A percentile compares a stretch with the other conserved stretches of the same genome.
phyloP scores from a whole-genome alignment of 1,140 invertebrate genomes.

The Drosophila subpulchrella region DNA sequence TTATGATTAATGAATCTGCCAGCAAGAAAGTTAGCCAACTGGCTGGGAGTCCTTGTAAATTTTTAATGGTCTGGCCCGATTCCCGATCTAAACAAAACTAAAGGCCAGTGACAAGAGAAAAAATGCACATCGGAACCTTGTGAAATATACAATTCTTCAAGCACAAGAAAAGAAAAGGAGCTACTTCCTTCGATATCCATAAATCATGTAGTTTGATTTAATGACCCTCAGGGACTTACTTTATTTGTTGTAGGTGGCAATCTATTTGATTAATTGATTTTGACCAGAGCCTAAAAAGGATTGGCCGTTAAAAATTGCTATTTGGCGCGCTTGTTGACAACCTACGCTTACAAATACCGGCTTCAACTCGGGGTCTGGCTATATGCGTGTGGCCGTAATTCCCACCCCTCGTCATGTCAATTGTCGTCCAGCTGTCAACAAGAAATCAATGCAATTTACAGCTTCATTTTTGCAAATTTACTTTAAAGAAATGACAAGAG shows the following conservation, averaged over 20 bases:
- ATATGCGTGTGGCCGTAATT: constrained; percentile 52
- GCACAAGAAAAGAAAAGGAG: constrained; percentile 10
- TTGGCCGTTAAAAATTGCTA: constrained; percentile 69
- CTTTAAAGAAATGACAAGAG: constrained; percentile 47
- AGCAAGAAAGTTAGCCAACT: constrained; percentile 63
- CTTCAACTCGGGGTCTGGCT: not conserved
- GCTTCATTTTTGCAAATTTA: constrained; percentile 80
- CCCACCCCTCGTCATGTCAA: constrained; percentile 61
- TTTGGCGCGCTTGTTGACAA: constrained; percentile 76
- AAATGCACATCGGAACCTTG: constrained; percentile 16
- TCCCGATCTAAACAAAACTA: constrained; percentile 63
- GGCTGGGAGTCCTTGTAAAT: constrained; percentile 61
- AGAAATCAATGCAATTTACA: constrained; percentile 78
- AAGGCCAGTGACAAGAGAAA: constrained; percentile 60
- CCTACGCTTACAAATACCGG: constrained; percentile 25
- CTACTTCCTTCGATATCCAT: constrained; percentile 44
- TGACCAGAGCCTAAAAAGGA: constrained; percentile 53
- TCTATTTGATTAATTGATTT: constrained; percentile 64
- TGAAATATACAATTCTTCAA: constrained; percentile 46
- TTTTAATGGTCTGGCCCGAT: constrained; percentile 62
- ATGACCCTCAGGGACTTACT: constrained; percentile 50
- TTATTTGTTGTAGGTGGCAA: constrained; percentile 60
- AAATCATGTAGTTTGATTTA: constrained; percentile 75
- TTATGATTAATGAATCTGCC: constrained; percentile 74
- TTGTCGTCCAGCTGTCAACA: constrained; percentile 72